Base-by-base conservation (phyloP, 92 coral and sea anemone genomes). In the Epizoanthus scotinus region DNA sequence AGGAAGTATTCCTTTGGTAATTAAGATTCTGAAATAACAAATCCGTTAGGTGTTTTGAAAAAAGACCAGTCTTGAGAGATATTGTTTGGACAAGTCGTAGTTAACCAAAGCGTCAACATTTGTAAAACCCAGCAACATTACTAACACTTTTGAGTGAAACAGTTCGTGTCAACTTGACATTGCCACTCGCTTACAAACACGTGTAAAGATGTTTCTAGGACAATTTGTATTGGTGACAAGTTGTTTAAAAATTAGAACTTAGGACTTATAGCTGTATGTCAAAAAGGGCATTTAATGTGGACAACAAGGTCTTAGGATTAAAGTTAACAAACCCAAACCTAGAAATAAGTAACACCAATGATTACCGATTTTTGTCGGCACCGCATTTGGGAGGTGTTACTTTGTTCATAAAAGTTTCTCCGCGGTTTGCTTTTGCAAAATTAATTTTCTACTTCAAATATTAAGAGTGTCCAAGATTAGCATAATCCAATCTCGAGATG, bases 311-410 rank as follows among this genome's bases (percentile, higher is more conserved):
- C 31, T 5, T 8, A 6, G 21, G 52, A 10, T 13, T 12, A 18
- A 36, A 75, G 29, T 73, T 54, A 73, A 75, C 81, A 57, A 75
- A 75, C 15, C 25, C 15, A 17, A 57, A 60, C 3, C 38, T 25
- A 3, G 26, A 38, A 38, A 66, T 21, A 52, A 54, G 15, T 14
- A 60, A 75, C 60, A 24, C 34, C 66, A 56, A 63, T 73, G 58
- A 81, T 66, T 67, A 71, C 14, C 86, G 61, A 69, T 69, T 82
- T 82, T 77, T 74, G 79, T 77, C 73, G 71, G 52, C 73, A 69
- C 73, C 67, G 58, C 67, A 66, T 75, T 75, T 60, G 15, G 8
- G 61, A 75, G 81, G 81, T 75, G 81, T 75, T 54, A 75, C 47
- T 53, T 75, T 75, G 81, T 75, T 75, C 81, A 75, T 75, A 68